phyloP scores from a whole-genome alignment of 2,797 vertebrate genomes.

The Florisuga fusca region DNA sequence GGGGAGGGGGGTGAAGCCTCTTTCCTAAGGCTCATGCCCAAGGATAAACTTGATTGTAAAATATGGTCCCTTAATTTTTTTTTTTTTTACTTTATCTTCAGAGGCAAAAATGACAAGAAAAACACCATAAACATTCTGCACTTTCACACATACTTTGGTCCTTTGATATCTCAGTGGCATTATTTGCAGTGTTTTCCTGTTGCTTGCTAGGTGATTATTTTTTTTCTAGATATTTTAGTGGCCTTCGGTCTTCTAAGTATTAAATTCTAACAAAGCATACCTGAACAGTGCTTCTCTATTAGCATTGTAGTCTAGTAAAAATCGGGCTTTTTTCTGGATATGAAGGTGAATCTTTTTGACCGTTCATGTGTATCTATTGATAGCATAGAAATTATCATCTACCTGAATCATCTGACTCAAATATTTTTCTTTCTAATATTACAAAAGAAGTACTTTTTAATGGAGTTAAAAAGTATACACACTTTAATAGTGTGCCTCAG shows the following conservation, averaged over 20 bases:
- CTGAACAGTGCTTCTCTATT: neutral
- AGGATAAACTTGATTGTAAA: neutral
- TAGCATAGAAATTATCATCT: neutral
- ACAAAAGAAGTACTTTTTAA: neutral
- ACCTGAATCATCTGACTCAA: neutral
- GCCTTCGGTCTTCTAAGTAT: neutral
- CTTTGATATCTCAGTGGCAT: neutral
- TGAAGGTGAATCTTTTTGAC: neutral
- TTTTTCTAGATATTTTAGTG: neutral
- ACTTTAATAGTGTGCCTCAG: neutral
- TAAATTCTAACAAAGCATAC: neutral
- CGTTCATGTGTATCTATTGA: neutral
- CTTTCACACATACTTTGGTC: neutral
- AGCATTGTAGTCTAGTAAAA: neutral
- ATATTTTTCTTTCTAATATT: neutral
- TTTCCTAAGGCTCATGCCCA: neutral
- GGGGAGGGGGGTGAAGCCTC: neutral
- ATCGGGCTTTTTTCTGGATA: neutral
- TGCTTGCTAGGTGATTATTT: neutral
- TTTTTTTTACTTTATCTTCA: neutral
- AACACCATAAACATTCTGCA: neutral
- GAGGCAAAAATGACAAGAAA: neutral
- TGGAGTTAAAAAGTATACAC: neutral
- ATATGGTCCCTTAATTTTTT: neutral
- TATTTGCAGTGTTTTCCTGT: neutral